Evolutionary conservation across 2,113 vertebrate species (phyloP).

Genomic region (Myotis brandtii): DNA sequence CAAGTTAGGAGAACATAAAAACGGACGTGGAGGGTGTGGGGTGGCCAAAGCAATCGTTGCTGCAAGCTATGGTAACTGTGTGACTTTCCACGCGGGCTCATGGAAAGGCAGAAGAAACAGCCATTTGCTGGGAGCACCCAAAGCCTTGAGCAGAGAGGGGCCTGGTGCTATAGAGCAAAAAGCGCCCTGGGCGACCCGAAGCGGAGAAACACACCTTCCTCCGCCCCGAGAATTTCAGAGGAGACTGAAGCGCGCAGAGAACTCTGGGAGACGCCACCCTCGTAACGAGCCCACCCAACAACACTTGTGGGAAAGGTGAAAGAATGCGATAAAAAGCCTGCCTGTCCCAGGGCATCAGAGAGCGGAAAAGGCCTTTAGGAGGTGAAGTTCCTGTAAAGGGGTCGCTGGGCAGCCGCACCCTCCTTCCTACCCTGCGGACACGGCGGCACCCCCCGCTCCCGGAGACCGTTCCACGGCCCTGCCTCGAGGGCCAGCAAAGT

Average conservation of each 20-base stretch:
- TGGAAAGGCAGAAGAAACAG: background rate
- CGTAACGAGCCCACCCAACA: background rate
- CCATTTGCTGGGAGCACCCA: background rate
- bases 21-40: background rate
- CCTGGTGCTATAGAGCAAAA: background rate
- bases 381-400: constrained; percentile 1
- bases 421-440: background rate
- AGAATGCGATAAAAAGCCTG: background rate
- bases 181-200: background rate
- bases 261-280: background rate
- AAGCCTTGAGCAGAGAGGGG: background rate
- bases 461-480: background rate
- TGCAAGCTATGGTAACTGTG: background rate
- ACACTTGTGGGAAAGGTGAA: background rate
- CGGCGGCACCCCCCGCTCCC: background rate
- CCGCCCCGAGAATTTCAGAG: background rate
- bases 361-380: background rate
- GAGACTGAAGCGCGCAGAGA: background rate
- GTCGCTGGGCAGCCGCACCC: background rate
- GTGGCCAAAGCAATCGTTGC: background rate
- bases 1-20: background rate
- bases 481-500: background rate
- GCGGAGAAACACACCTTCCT: background rate
- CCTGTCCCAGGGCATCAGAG: background rate
- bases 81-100: background rate